A percentile compares a stretch with the other conserved stretches of the same genome.
These are phyloP conservation scores for Eretmocerus hayati DNA, from an alignment of 2,888 invertebrate species.

Conservation along the genomic window DNA sequence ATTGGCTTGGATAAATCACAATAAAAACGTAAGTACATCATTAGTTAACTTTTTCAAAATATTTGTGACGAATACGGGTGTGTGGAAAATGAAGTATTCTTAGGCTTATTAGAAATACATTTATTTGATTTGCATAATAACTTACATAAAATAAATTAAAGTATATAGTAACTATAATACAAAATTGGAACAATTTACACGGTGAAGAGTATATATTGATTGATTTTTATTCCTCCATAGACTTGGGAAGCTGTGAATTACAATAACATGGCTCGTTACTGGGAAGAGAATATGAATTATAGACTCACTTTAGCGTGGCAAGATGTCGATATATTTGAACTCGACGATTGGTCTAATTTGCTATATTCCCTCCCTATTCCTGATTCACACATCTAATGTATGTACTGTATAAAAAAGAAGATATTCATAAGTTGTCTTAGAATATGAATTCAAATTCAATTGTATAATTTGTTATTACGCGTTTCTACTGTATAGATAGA, in stretches of 20 bases:
- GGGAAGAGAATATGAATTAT: constrained; percentile 29
- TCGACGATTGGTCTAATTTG: constrained; percentile 30
- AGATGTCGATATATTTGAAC: constrained; percentile 27
- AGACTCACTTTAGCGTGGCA: constrained; percentile 29
- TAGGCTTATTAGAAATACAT: constrained; percentile 12
- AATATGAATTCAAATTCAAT: no score
- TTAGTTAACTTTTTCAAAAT: background rate
- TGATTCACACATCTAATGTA: constrained; percentile 18
- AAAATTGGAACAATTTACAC: constrained; percentile 13
- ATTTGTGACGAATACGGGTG: background rate
- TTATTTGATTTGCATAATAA: constrained; percentile 23
- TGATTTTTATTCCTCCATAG: constrained; percentile 15
- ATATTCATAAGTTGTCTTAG: no score
- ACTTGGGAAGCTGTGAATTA: constrained; percentile 21
- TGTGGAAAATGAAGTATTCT: no score
- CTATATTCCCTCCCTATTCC: constrained; percentile 31
- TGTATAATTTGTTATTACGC: no score
- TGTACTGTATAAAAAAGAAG: no score
- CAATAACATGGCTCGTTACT: constrained; percentile 28
- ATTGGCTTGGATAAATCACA: constrained; percentile 27
- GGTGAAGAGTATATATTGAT: constrained; percentile 8
- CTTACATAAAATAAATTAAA: constrained; percentile 20
- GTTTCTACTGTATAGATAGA: no score
- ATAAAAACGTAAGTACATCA: constrained; percentile 28
- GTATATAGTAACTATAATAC: constrained; percentile 19